These are phyloP conservation scores for Rhabdornis inornatus DNA, from an alignment of 2,113 vertebrate species.

Conservation along the genomic window DNA sequence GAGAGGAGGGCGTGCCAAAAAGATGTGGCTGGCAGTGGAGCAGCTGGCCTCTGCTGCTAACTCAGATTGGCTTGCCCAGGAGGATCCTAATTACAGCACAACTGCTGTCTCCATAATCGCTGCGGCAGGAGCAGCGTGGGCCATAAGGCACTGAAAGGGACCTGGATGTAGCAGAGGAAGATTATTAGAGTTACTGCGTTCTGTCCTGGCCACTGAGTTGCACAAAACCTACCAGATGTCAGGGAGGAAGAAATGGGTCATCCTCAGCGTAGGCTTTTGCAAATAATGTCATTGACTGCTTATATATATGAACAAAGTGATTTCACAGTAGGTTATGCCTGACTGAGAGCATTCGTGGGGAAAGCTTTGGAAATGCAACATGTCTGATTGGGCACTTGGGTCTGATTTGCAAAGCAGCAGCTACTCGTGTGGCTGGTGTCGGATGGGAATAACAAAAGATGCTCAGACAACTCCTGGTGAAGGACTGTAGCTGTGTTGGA, in stretches of 20 bases:
- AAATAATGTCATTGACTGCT: neutral
- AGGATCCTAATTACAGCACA: constrained; percentile 71
- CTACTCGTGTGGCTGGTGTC: neutral
- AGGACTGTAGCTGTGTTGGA: neutral
- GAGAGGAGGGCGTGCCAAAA: constrained; percentile 54
- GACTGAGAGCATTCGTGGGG: neutral
- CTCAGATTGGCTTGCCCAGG: constrained; percentile 65
- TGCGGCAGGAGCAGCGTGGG: constrained; percentile 48
- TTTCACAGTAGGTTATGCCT: neutral
- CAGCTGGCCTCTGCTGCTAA: constrained; percentile 63
- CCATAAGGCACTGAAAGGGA: constrained; percentile 48
- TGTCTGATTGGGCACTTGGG: neutral
- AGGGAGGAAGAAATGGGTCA: constrained; percentile 30
- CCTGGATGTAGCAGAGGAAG: constrained; percentile 35
- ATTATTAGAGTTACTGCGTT: constrained; percentile 10
- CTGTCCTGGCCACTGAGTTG: neutral
- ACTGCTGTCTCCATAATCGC: constrained; percentile 67
- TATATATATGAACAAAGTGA: neutral
- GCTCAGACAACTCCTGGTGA: neutral
- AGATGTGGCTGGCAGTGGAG: constrained; percentile 55
- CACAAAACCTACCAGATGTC: constrained; percentile 58
- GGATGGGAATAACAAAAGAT: neutral
- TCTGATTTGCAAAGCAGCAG: neutral
- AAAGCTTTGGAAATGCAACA: neutral
- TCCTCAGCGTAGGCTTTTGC: neutral